phyloP scores from a whole-genome alignment of 2,888 invertebrate species.

The Mimachlamys varia region DNA sequence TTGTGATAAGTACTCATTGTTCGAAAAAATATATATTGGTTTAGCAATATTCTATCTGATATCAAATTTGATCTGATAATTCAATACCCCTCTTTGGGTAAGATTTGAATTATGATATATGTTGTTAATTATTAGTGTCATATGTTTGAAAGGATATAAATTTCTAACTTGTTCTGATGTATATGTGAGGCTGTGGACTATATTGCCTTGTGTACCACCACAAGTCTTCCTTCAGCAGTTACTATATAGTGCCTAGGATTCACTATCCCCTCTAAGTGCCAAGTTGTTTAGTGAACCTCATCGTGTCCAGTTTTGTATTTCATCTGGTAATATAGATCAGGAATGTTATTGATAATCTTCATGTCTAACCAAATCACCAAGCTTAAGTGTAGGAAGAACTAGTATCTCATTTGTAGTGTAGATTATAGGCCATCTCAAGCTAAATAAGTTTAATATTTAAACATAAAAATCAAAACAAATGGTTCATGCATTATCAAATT shows the following conservation, averaged over 20 bases:
- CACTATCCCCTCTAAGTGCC: slow-evolving; percentile 18
- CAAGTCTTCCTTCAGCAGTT: background rate
- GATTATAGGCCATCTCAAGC: background rate
- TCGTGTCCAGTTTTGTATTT: background rate
- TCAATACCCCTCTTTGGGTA: background rate
- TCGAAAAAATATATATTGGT: background rate
- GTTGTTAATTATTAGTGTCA: background rate
- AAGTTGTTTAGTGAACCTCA: background rate
- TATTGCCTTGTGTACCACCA: background rate
- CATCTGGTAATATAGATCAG: background rate
- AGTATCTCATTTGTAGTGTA: background rate
- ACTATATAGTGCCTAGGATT: background rate
- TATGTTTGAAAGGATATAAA: background rate
- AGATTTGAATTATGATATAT: background rate
- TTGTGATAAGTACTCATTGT: background rate
- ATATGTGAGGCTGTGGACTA: background rate
- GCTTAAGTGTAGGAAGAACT: background rate
- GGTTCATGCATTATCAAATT: too few species aligned
- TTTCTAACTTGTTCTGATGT: background rate
- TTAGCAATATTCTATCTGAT: background rate
- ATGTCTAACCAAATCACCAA: background rate
- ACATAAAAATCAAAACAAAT: background rate
- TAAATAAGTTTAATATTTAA: background rate
- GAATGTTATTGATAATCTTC: background rate
- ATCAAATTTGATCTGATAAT: background rate